Percentiles rank a stretch among this genome's conserved stretches.
These are phyloP conservation scores for Sericinus montela DNA, from an alignment of 2,888 invertebrate genomes.

Conservation along the genomic window DNA sequence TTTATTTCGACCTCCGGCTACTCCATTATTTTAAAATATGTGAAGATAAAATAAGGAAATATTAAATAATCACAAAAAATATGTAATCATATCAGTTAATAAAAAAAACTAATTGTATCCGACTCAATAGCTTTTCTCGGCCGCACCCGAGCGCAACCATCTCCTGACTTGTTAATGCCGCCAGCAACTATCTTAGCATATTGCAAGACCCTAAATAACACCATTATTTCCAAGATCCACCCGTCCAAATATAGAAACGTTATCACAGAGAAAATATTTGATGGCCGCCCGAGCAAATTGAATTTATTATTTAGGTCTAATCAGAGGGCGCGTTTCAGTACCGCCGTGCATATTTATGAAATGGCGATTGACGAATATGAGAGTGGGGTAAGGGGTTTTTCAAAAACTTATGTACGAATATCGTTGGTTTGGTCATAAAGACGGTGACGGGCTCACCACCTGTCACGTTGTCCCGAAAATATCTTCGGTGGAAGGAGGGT, in stretches of 20 bases:
- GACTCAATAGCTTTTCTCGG: constrained; percentile 37
- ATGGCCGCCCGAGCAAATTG: constrained; percentile 65
- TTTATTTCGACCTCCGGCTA: too few species aligned
- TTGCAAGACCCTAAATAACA: constrained; percentile 75
- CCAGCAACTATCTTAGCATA: constrained; percentile 78
- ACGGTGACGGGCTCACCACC: too few species aligned
- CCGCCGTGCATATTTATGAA: constrained; percentile 37
- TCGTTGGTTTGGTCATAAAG: too few species aligned
- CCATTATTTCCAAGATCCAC: constrained; percentile 66
- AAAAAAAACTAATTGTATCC: constrained; percentile 1
- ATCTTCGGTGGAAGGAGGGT: too few species aligned
- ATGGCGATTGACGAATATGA: constrained; percentile 28
- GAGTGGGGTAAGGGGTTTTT: constrained; percentile 19
- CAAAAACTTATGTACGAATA: too few species aligned
- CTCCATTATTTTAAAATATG: too few species aligned
- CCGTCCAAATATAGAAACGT: constrained; percentile 66
- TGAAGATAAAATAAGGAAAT: too few species aligned
- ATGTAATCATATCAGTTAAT: too few species aligned
- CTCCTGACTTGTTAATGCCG: constrained; percentile 77
- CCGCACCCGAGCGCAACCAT: constrained; percentile 56
- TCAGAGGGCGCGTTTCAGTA: constrained; percentile 42
- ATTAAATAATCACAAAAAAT: too few species aligned
- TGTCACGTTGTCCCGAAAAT: too few species aligned
- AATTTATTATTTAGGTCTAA: constrained; percentile 74
- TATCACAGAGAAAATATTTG: constrained; percentile 68